Evolutionary conservation across 2,888 invertebrate genomes (phyloP).

Genomic region (Lasioglossum marginatum): DNA sequence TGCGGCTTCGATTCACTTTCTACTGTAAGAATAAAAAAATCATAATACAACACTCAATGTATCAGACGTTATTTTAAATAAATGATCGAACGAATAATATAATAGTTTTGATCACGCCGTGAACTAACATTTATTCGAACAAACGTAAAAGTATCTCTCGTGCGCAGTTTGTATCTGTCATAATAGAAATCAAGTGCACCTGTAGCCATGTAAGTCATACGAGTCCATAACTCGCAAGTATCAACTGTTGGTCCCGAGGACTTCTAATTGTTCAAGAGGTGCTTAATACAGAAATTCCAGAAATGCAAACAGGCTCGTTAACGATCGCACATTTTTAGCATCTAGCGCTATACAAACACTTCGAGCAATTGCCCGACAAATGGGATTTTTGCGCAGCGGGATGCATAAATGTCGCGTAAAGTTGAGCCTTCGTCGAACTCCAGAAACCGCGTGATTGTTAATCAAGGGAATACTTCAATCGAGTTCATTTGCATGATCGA

Average conservation of each 20-base stretch:
- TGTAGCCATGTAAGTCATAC: not conserved
- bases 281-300: not conserved
- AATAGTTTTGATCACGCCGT: not conserved
- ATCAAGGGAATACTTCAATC: not conserved
- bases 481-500: conserved; percentile 33
- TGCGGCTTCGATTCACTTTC: not conserved
- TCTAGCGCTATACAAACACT: not conserved
- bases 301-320: not conserved
- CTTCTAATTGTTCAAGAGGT: not conserved
- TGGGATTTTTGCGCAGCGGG: not conserved
- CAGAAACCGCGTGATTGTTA: conserved; percentile 4
- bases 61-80: not conserved
- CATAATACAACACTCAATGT: not conserved
- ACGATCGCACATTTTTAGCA: not conserved
- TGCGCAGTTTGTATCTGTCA: not conserved
- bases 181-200: not conserved
- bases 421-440: not conserved
- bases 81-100: not conserved
- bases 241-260: not conserved
- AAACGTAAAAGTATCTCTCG: not conserved
- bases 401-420: not conserved
- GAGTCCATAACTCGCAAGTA: not conserved
- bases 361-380: not conserved
- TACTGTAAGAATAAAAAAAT: not conserved
- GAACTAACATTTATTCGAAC: not conserved